phyloP scores from a whole-genome alignment of 2,797 vertebrate genomes.

The Macrochelys suwanniensis region DNA sequence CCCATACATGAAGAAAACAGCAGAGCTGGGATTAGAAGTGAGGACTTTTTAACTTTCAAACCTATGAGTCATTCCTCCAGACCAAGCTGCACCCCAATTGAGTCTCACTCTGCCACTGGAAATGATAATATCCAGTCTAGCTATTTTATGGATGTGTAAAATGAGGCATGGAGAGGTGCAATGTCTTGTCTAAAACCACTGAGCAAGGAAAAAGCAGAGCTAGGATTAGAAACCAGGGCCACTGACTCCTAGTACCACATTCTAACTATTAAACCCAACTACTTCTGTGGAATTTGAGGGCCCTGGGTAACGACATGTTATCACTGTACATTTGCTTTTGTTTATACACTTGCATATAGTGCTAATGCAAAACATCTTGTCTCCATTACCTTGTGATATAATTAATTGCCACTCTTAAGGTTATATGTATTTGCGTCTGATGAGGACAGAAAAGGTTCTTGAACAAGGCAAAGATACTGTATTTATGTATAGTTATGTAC shows the following conservation, averaged over 20 bases:
- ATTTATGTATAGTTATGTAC: background rate
- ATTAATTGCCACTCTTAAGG: constrained; percentile 47
- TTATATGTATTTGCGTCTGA: constrained; percentile 14
- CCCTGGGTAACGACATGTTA: background rate
- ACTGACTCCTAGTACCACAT: constrained; percentile 48
- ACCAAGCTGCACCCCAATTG: background rate
- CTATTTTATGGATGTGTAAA: constrained; percentile 50
- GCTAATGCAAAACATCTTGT: constrained; percentile 58
- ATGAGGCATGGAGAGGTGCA: constrained; percentile 38
- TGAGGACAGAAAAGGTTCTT: background rate
- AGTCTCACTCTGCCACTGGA: background rate
- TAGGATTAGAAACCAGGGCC: constrained; percentile 27
- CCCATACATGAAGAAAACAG: background rate
- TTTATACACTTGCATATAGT: constrained; percentile 35
- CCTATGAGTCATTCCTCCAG: background rate
- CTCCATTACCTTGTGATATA: constrained; percentile 28
- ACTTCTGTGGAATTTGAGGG: constrained; percentile 54
- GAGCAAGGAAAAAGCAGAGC: constrained; percentile 57
- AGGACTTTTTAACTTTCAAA: constrained; percentile 7
- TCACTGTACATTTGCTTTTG: constrained; percentile 53
- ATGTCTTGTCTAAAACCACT: constrained; percentile 54
- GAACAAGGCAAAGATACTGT: background rate
- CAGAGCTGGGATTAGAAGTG: background rate
- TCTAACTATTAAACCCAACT: constrained; percentile 65
- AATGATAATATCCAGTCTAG: constrained; percentile 31